A percentile compares a stretch with the other conserved stretches of the same genome.
phyloP scores from a whole-genome alignment of 2,113 vertebrate genomes.

The Cygnus buccinator region DNA sequence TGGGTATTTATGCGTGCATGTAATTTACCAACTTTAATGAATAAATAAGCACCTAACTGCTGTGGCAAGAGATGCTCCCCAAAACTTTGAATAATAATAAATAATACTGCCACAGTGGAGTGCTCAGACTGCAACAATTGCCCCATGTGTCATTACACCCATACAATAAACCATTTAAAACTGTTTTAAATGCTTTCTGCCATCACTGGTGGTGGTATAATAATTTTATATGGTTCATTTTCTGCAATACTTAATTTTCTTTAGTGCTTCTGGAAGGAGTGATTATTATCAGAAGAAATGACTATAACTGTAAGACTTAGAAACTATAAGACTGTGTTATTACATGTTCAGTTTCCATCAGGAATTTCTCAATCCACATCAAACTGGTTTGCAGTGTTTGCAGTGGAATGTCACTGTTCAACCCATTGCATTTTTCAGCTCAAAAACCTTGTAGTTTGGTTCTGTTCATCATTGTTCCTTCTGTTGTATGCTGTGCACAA shows the following conservation, averaged over 20 bases:
- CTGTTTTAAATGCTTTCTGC: slow-evolving; percentile 6
- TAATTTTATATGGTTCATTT: slow-evolving; percentile 57
- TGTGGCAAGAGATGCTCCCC: background rate
- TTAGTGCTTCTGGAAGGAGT: background rate
- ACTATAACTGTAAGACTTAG: background rate
- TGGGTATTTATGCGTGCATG: background rate
- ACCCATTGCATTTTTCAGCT: background rate
- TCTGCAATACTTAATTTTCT: slow-evolving; percentile 25
- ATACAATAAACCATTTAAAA: slow-evolving; percentile 17
- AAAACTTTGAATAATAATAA: slow-evolving; percentile 34
- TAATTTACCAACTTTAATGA: slow-evolving; percentile 29
- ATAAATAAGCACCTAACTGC: slow-evolving; percentile 26
- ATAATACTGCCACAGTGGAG: background rate
- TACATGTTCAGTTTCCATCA: background rate
- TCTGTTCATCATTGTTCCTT: background rate
- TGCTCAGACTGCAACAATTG: background rate
- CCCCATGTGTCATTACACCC: background rate
- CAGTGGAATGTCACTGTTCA: background rate
- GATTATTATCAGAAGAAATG: slow-evolving; percentile 8
- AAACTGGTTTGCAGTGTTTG: background rate
- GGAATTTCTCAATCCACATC: background rate
- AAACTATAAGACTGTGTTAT: background rate
- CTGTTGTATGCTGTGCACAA: too few relatives aligned
- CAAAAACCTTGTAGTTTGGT: background rate
- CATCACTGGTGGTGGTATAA: background rate